Conservation (phyloP, 2,888 invertebrate species). For the Onchidella celtica region DNA sequence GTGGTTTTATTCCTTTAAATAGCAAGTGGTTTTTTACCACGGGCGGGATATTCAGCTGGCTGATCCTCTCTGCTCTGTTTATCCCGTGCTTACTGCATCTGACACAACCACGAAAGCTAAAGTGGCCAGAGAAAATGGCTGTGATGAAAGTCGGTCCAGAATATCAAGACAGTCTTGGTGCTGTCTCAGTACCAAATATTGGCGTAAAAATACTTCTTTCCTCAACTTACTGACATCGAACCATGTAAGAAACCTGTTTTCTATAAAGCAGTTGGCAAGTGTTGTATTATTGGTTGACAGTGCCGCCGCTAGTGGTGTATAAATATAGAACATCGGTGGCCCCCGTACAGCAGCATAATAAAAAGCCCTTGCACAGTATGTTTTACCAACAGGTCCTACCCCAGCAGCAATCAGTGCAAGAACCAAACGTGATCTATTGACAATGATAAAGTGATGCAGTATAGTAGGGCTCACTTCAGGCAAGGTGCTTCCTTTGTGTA, state of each 20-base stretch:
- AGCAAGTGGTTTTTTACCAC: slow-evolving; percentile 14
- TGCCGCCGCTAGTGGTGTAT: not conserved
- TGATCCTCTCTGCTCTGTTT: slow-evolving; percentile 3
- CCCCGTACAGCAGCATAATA: not conserved
- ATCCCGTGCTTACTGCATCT: not conserved
- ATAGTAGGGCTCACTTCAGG: too few relatives aligned
- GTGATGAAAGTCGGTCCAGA: not conserved
- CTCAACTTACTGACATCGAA: not conserved
- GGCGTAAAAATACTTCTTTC: not conserved
- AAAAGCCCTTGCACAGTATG: too few relatives aligned
- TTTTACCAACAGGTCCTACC: not conserved
- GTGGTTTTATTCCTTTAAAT: slow-evolving; percentile 15
- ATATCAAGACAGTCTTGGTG: not conserved
- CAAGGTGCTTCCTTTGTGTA: too few relatives aligned
- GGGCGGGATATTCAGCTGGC: not conserved
- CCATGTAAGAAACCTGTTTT: not conserved
- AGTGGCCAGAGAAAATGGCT: not conserved
- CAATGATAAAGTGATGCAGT: too few relatives aligned
- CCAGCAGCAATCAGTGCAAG: slow-evolving; percentile 2
- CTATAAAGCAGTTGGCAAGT: slow-evolving; percentile 6
- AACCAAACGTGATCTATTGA: not conserved
- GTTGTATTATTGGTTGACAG: not conserved
- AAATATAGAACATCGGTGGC: not conserved
- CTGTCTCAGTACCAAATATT: not conserved
- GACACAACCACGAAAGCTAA: slow-evolving; percentile 14